phyloP scores from a whole-genome alignment of 2,797 vertebrate species.

The Sorex maritimensis region DNA sequence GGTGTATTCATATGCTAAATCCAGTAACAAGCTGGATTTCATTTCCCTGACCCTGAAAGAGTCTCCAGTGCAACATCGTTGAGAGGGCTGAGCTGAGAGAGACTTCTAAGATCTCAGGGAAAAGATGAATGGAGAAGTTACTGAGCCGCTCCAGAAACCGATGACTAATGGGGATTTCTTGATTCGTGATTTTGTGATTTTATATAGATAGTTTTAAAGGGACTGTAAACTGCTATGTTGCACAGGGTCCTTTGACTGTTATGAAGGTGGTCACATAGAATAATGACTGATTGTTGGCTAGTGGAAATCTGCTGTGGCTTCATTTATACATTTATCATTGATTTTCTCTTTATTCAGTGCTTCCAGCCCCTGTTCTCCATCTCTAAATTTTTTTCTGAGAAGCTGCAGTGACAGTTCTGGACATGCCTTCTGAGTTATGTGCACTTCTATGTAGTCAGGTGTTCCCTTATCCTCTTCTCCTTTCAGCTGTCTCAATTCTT shows the following conservation, averaged over 20 bases:
- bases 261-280: slow-evolving; percentile 1
- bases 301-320: background rate
- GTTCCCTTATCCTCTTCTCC: background rate
- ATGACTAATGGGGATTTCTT: too few species aligned
- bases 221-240: background rate
- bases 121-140: too few species aligned
- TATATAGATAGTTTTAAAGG: slow-evolving; percentile 2
- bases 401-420: background rate
- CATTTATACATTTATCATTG: background rate
- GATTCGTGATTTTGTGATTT: background rate
- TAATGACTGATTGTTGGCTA: slow-evolving; percentile 12
- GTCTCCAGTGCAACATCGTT: too few species aligned
- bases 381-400: background rate
- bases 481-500: background rate
- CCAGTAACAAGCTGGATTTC: too few species aligned
- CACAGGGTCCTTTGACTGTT: background rate
- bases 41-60: too few species aligned
- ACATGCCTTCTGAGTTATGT: background rate
- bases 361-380: background rate
- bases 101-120: too few species aligned
- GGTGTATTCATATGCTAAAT: too few species aligned
- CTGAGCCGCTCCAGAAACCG: too few species aligned
- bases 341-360: background rate
- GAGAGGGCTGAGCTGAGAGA: too few species aligned
- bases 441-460: background rate